A percentile compares a stretch with the other conserved stretches of the same genome.
Conservation (phyloP, 2,888 invertebrate species). For the Gortyna flavago region DNA sequence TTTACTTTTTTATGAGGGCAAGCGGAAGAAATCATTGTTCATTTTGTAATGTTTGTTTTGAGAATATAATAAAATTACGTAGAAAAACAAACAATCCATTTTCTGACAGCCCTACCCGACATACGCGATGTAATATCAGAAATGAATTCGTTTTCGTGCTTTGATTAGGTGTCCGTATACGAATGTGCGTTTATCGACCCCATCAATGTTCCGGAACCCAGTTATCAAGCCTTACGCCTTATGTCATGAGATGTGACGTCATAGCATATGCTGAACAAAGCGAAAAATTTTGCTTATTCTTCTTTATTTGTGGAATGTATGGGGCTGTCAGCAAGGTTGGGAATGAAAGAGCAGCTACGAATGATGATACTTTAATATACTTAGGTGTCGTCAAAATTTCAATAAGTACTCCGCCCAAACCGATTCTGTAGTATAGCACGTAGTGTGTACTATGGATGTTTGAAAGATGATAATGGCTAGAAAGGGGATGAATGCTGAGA, state of each 20-base stretch:
- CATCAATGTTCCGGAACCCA: conserved; percentile 33
- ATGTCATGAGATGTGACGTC: conserved; percentile 19
- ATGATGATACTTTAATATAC: not conserved
- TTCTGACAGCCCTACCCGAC: conserved; percentile 52
- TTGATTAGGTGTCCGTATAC: conserved; percentile 68
- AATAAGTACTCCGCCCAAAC: too few species aligned
- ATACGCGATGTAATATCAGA: conserved; percentile 63
- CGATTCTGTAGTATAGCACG: not conserved
- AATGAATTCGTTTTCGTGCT: conserved; percentile 66
- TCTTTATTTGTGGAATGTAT: not conserved
- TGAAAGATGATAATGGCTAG: not conserved
- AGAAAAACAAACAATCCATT: not conserved
- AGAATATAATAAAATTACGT: not conserved
- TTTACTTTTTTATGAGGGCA: not conserved
- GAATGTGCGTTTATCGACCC: conserved; percentile 58
- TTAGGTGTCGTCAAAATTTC: not conserved
- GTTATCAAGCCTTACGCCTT: conserved; percentile 15
- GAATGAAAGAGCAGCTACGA: not conserved
- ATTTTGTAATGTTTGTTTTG: not conserved
- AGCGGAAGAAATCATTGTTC: not conserved
- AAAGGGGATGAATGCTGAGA: not conserved
- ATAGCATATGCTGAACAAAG: conserved; percentile 9
- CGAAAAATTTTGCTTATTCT: not conserved
- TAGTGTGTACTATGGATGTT: not conserved
- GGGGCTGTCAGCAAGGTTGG: not conserved